A percentile compares a stretch with the other conserved stretches of the same genome.
These are phyloP conservation scores for Stomatorhinus ivindoensis DNA, from an alignment of 2,113 vertebrate genomes.

Conservation along the genomic window DNA sequence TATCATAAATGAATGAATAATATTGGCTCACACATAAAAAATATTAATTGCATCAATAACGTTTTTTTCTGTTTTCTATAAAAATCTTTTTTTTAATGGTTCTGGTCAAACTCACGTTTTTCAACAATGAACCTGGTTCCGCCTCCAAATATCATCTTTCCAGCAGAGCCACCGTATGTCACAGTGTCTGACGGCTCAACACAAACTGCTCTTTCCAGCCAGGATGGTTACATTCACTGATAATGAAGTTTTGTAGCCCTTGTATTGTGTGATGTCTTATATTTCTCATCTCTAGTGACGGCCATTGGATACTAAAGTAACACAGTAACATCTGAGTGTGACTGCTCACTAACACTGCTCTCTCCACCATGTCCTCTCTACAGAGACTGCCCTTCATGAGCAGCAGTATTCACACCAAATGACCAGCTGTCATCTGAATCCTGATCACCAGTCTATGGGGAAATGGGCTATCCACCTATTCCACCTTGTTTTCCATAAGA, in stretches of 20 bases:
- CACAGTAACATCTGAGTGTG: neutral
- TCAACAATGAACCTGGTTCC: conserved; percentile 16
- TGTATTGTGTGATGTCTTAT: neutral
- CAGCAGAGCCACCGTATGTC: neutral
- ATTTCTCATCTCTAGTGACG: neutral
- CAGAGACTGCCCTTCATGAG: neutral
- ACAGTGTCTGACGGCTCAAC: neutral
- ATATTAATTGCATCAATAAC: no score
- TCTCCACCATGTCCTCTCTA: neutral
- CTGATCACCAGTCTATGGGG: neutral
- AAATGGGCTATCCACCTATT: neutral
- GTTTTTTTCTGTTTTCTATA: no score
- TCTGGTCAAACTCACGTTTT: neutral
- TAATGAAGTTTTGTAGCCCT: neutral
- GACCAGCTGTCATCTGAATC: neutral
- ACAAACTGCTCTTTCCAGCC: neutral
- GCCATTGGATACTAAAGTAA: neutral
- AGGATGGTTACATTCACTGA: neutral
- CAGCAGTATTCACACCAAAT: neutral
- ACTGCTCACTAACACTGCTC: neutral
- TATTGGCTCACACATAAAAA: neutral
- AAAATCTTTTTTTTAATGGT: no score
- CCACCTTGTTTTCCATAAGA: neutral
- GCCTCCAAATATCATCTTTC: neutral
- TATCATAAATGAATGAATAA: neutral